Evolutionary conservation across 2,113 vertebrate species (phyloP).

Genomic region (Channa argus): DNA sequence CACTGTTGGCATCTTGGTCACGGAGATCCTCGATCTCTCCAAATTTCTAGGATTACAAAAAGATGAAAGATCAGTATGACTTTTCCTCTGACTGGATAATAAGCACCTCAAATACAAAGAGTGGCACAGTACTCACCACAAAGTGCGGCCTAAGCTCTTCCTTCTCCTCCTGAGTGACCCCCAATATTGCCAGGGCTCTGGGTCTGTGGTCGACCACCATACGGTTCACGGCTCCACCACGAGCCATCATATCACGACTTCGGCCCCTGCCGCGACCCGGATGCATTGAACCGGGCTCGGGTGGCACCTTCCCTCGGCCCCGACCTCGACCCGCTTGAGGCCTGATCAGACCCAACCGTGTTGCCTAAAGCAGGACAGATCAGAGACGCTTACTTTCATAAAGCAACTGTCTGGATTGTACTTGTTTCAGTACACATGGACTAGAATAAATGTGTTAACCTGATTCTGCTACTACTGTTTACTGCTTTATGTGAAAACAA

Average conservation of each 20-base stretch:
- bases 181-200: constrained; percentile 89
- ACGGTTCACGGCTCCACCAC: constrained; percentile 87
- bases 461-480: neutral
- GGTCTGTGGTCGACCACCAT: constrained; percentile 98
- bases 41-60: constrained; percentile 83
- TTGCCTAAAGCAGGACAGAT: constrained; percentile 83
- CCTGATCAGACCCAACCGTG: constrained; percentile 89
- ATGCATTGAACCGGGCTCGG: constrained; percentile 64
- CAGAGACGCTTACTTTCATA: neutral
- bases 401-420: neutral
- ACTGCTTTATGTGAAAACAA: neutral
- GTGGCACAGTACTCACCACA: constrained; percentile 84
- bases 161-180: constrained; percentile 93
- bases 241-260: constrained; percentile 86
- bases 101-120: neutral
- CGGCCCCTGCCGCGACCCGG: constrained; percentile 86
- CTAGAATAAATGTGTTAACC: neutral
- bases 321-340: constrained; percentile 87
- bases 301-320: constrained; percentile 86
- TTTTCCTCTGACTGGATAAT: neutral
- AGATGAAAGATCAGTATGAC: neutral
- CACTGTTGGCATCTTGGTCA: constrained; percentile 88
- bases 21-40: constrained; percentile 91
- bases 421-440: neutral
- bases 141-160: constrained; percentile 96